Conservation (phyloP, 1,140 invertebrate genomes). For the Oscheius sp. region DNA sequence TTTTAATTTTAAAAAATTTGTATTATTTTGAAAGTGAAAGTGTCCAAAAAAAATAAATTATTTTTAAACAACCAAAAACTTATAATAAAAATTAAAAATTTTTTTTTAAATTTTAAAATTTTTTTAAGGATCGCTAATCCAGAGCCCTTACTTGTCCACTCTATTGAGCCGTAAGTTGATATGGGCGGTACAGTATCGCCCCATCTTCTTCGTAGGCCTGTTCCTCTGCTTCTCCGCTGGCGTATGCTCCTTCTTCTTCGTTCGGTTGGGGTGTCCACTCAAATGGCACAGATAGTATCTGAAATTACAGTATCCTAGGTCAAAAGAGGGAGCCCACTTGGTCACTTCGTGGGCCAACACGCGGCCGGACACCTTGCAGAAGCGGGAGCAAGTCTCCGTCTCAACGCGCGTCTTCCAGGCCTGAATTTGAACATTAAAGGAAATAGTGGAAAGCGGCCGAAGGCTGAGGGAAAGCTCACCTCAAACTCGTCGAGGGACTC, state of each 20-base stretch:
- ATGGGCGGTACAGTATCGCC: constrained; percentile 9
- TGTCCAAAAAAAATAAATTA: too few relatives aligned
- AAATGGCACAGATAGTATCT: constrained; percentile 10
- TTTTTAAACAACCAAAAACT: too few relatives aligned
- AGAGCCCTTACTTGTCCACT: background rate
- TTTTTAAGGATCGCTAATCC: too few relatives aligned
- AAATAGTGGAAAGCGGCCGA: background rate
- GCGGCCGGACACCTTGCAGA: background rate
- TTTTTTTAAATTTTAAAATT: too few relatives aligned
- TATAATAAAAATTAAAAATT: too few relatives aligned
- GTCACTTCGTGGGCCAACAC: background rate
- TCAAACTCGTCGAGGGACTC: background rate
- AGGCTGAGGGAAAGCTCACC: constrained; percentile 5
- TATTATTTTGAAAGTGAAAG: too few relatives aligned
- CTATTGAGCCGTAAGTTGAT: background rate
- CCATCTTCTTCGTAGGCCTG: constrained; percentile 14
- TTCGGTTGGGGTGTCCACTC: constrained; percentile 7
- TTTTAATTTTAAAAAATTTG: too few relatives aligned
- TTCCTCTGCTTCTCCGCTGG: background rate
- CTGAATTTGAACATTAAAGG: background rate
- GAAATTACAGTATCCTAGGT: background rate
- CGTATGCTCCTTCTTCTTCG: constrained; percentile 8
- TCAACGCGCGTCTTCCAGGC: background rate
- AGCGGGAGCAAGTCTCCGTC: background rate
- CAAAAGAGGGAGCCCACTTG: background rate